Conservation (phyloP, 2,888 invertebrate species). For the Parthenolecanium corni region DNA sequence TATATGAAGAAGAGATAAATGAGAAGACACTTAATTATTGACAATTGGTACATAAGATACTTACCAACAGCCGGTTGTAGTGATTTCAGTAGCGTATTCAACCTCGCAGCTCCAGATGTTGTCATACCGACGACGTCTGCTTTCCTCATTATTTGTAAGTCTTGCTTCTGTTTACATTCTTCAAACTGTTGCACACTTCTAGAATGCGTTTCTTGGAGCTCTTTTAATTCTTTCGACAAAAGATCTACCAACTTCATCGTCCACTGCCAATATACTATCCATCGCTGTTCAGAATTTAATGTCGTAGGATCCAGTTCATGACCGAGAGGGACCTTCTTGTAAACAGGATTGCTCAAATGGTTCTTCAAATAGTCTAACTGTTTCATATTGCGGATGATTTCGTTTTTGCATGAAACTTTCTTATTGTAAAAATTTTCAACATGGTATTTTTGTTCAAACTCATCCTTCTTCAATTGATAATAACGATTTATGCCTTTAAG, state of each 20-base stretch:
- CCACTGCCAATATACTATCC: constrained; percentile 41
- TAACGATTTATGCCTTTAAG: background rate
- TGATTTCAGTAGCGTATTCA: constrained; percentile 49
- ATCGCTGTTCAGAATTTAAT: constrained; percentile 36
- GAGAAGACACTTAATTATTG: no score
- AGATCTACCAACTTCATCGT: constrained; percentile 29
- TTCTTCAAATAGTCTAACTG: no score
- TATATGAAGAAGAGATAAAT: no score
- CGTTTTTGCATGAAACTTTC: no score
- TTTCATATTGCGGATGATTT: no score
- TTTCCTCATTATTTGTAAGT: constrained; percentile 39
- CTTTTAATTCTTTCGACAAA: constrained; percentile 32
- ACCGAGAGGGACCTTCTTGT: no score
- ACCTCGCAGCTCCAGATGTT: constrained; percentile 61
- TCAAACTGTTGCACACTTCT: constrained; percentile 40
- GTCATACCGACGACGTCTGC: constrained; percentile 58
- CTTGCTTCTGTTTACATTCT: constrained; percentile 46
- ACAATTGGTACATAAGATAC: constrained; percentile 13
- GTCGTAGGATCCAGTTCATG: no score
- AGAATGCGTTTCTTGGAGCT: constrained; percentile 34
- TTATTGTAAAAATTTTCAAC: no score
- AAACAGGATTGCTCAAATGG: no score
- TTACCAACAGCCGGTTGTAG: constrained; percentile 53
- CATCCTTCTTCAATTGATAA: background rate
- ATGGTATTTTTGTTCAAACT: background rate